These are phyloP conservation scores for Onthophagus taurus DNA, from an alignment of 1,140 invertebrate species.

Conservation along the genomic window DNA sequence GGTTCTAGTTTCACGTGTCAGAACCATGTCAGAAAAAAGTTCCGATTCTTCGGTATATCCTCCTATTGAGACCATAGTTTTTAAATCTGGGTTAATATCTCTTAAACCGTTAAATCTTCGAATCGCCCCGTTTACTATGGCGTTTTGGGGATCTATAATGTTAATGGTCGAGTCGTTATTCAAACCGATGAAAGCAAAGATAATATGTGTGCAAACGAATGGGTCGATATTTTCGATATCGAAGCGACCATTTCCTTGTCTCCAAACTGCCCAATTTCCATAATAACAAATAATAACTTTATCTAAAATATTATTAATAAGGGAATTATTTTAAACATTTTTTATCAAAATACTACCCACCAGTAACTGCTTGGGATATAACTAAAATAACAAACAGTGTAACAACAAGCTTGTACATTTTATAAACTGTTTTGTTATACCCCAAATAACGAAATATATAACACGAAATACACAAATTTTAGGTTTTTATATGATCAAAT, in stretches of 20 bases:
- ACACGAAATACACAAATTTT: too few species aligned
- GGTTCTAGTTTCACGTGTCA: slow-evolving; percentile 36
- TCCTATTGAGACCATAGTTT: slow-evolving; percentile 61
- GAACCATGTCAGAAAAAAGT: slow-evolving; percentile 49
- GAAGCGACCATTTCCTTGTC: slow-evolving; percentile 50
- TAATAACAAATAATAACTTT: slow-evolving; percentile 17
- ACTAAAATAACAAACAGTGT: too few species aligned
- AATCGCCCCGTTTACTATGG: slow-evolving; percentile 13
- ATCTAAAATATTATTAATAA: slow-evolving; percentile 21
- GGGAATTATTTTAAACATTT: too few species aligned
- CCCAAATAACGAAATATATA: too few species aligned
- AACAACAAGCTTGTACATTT: too few species aligned
- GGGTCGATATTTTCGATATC: slow-evolving; percentile 57
- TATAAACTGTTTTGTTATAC: too few species aligned
- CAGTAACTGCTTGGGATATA: too few species aligned
- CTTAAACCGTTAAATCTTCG: slow-evolving; percentile 49
- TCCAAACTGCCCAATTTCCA: slow-evolving; percentile 63
- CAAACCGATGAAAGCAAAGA: slow-evolving; percentile 79
- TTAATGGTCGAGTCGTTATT: slow-evolving; percentile 37
- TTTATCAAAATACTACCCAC: too few species aligned
- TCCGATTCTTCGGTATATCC: slow-evolving; percentile 70
- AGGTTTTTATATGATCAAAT: too few species aligned
- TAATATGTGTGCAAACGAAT: slow-evolving; percentile 70
- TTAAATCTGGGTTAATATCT: slow-evolving; percentile 50
- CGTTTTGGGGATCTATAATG: slow-evolving; percentile 11